Conservation (phyloP, 64 coral and sea anemone species). For the Stylophora pistillata region DNA sequence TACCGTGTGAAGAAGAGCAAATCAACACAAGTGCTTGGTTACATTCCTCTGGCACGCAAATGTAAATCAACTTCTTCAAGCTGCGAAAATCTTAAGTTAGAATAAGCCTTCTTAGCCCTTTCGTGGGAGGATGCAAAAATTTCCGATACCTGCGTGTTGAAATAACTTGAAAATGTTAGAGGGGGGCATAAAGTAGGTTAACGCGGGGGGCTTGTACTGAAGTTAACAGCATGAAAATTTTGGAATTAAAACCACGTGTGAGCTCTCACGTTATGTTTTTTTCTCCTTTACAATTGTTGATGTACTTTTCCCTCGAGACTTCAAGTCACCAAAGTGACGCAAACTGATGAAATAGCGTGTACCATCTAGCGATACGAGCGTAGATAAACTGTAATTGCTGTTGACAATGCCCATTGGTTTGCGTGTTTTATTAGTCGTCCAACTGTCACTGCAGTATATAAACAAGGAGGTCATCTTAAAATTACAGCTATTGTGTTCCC, state of each 20-base stretch:
- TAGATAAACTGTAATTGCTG: slow-evolving; percentile 59
- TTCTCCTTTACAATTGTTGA: slow-evolving; percentile 7
- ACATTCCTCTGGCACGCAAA: slow-evolving; percentile 8
- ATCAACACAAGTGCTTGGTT: slow-evolving; percentile 4
- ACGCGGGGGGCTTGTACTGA: slow-evolving; percentile 25
- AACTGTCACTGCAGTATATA: slow-evolving; percentile 95
- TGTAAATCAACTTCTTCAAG: background rate
- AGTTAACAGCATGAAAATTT: slow-evolving; percentile 34
- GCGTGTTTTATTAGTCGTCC: slow-evolving; percentile 77
- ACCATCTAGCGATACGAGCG: slow-evolving; percentile 15
- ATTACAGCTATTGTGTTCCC: slow-evolving; percentile 89
- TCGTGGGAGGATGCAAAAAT: background rate
- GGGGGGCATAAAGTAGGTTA: background rate
- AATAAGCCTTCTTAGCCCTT: background rate
- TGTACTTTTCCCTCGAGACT: background rate
- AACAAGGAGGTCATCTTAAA: slow-evolving; percentile 95
- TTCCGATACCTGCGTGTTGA: background rate
- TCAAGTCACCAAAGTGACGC: slow-evolving; percentile 16
- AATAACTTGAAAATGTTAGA: background rate
- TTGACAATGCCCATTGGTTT: slow-evolving; percentile 81
- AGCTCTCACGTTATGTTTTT: slow-evolving; percentile 37
- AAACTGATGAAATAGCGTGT: slow-evolving; percentile 5
- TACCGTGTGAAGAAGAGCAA: background rate
- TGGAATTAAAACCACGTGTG: slow-evolving; percentile 51
- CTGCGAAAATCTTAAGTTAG: background rate